phyloP scores from a whole-genome alignment of 2,888 invertebrate genomes.

The Pegoplata infirma region DNA sequence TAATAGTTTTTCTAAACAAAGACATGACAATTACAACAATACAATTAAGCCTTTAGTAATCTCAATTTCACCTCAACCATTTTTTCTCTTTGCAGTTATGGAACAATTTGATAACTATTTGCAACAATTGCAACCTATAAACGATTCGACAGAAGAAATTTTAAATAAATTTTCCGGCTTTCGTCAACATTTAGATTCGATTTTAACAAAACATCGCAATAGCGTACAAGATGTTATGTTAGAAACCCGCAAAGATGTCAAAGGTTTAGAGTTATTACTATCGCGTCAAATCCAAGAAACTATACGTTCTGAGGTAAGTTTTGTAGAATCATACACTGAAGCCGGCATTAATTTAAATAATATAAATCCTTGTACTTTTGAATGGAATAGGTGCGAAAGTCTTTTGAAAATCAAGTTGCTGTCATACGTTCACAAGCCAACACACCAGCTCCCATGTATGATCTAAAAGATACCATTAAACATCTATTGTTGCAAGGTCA shows the following conservation, averaged over 20 bases:
- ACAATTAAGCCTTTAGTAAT: too few species aligned
- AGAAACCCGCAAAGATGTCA: constrained; percentile 76
- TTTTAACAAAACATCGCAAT: constrained; percentile 72
- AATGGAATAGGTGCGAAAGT: constrained; percentile 76
- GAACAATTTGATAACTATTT: constrained; percentile 79
- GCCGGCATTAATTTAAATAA: too few species aligned
- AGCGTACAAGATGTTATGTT: constrained; percentile 73
- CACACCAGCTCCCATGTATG: constrained; percentile 84
- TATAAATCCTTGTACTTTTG: not conserved
- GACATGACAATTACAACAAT: too few species aligned
- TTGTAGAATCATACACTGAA: too few species aligned
- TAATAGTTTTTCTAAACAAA: too few species aligned
- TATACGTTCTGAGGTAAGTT: constrained; percentile 74
- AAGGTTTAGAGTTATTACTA: constrained; percentile 73
- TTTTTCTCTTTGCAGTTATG: constrained; percentile 75
- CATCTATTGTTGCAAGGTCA: constrained; percentile 85
- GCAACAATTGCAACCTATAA: constrained; percentile 78
- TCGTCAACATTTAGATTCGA: constrained; percentile 73
- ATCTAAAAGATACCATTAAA: constrained; percentile 84
- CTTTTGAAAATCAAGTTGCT: constrained; percentile 81
- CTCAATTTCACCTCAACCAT: too few species aligned
- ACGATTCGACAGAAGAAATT: constrained; percentile 75
- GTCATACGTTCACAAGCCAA: constrained; percentile 85
- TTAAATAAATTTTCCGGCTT: constrained; percentile 72
- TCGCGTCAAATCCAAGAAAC: constrained; percentile 75